Evolutionary conservation across 2,113 vertebrate genomes (phyloP).

Genomic region (Silurus glanis): DNA sequence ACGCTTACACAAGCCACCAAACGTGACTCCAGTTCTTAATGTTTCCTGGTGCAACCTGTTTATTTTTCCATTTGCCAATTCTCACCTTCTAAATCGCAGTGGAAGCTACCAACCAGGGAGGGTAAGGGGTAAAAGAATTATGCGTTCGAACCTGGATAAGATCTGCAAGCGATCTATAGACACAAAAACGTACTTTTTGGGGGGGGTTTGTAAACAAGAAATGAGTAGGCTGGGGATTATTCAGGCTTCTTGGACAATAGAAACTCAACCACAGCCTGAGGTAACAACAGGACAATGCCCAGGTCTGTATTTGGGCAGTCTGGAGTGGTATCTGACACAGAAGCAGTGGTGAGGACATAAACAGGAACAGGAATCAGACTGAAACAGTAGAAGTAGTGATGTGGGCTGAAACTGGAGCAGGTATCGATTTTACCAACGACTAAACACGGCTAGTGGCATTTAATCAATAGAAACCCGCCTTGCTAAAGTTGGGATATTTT

Average conservation of each 20-base stretch:
- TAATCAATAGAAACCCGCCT: background rate
- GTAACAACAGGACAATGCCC: background rate
- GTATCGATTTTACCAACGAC: background rate
- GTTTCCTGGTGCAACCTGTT: too few relatives aligned
- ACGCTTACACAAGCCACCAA: too few relatives aligned
- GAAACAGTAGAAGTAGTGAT: background rate
- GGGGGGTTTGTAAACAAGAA: background rate
- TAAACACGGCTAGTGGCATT: background rate
- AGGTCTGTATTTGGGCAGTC: slow-evolving; percentile 13
- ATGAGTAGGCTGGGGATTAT: background rate
- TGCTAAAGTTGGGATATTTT: background rate
- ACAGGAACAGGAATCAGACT: background rate
- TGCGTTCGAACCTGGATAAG: background rate
- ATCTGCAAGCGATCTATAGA: too few relatives aligned
- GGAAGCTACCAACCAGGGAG: background rate
- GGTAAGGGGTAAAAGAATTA: background rate
- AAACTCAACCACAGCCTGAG: background rate
- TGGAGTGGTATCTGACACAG: background rate
- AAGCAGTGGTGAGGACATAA: background rate
- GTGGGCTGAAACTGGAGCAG: background rate
- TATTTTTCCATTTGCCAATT: background rate
- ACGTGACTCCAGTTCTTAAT: too few relatives aligned
- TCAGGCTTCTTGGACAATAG: background rate
- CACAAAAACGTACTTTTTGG: too few relatives aligned
- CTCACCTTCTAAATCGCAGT: background rate